Base-by-base conservation (phyloP, 2,888 invertebrate genomes). In the Pristionchus japonicus region DNA sequence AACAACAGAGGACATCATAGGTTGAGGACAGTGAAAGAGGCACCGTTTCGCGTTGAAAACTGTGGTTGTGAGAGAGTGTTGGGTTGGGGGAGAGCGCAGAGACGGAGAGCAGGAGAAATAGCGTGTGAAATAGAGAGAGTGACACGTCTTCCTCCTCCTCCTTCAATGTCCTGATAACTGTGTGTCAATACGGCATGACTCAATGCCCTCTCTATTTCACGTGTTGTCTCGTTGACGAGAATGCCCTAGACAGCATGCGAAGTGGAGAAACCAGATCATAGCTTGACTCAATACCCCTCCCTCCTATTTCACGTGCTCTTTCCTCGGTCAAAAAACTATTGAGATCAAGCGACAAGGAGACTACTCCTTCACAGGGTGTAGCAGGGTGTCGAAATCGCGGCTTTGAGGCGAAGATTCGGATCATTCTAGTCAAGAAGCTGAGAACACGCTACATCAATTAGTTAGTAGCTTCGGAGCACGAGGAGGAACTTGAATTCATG, bases 81-180 rank as follows among this genome's bases (percentile, higher is more conserved):
- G n/a, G 77, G n/a, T 43, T 31, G 15, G 20, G 34, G 82, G 82
- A 83, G 82, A 34, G 52, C 20, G 17, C 13, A 52, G 52, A 52
- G 52, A 83, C 15, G 7, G 49, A 83, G 52, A 52, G 82, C 0
- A 17, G 4, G 34, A 20, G 52, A 83, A 17, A 83, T 49, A 83
- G 34, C 17, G 13, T 11, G 34, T 20, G 52, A 83, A 27, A 23
- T 3, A 52, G 82, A 83, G 82, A 52, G 34, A 7, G 49, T 83
- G 82, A 83, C 82, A 83, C 82, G 82, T 52, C 82, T 13, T n/a
- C 23, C 20, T 67, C 31, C 23, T n/a, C n/a, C n/a, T n/a, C n/a
- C n/a, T n/a, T n/a, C n/a, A 31, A 47, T 80, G 80, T 49, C 47
- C 52, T 83, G 82, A 83, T 49, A 83, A 83, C 34, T 70, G 47